phyloP scores from a whole-genome alignment of 2,888 invertebrate species.

The Caenorhabditis sp. region DNA sequence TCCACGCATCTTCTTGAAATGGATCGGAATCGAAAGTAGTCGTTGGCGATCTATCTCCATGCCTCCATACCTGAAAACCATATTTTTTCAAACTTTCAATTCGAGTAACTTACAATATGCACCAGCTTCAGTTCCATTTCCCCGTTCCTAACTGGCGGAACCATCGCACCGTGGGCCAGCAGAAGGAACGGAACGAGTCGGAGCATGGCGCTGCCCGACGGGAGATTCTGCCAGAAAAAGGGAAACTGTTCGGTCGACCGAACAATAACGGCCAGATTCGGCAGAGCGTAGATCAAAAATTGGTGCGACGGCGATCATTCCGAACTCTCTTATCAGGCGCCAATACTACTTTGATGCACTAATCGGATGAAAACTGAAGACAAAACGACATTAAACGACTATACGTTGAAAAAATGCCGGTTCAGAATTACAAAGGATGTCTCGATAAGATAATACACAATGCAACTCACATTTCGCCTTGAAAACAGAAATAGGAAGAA shows the following conservation, averaged over 20 bases:
- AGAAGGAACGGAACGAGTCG: neutral
- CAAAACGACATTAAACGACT: too few relatives aligned
- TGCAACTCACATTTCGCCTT: too few relatives aligned
- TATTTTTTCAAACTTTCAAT: neutral
- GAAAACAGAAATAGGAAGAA: too few relatives aligned
- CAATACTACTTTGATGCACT: conserved; percentile 5
- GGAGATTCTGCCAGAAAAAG: neutral
- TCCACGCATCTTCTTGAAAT: conserved; percentile 63
- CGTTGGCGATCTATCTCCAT: conserved; percentile 71
- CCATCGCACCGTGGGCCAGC: neutral
- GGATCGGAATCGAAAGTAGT: conserved; percentile 54
- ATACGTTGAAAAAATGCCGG: too few relatives aligned
- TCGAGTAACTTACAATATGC: conserved; percentile 30
- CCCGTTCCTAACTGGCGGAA: conserved; percentile 40
- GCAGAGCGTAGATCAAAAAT: conserved; percentile 24
- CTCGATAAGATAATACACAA: too few relatives aligned
- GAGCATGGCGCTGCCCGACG: neutral
- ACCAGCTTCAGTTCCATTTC: conserved; percentile 55
- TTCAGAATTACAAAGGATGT: too few relatives aligned
- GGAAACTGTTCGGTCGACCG: neutral
- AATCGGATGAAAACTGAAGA: conserved; percentile 12
- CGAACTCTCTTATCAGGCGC: conserved; percentile 29
- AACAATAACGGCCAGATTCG: neutral
- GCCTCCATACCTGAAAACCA: conserved; percentile 67
- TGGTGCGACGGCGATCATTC: neutral